phyloP scores from a whole-genome alignment of 1,140 invertebrate species.

The Halictus rubicundus region DNA sequence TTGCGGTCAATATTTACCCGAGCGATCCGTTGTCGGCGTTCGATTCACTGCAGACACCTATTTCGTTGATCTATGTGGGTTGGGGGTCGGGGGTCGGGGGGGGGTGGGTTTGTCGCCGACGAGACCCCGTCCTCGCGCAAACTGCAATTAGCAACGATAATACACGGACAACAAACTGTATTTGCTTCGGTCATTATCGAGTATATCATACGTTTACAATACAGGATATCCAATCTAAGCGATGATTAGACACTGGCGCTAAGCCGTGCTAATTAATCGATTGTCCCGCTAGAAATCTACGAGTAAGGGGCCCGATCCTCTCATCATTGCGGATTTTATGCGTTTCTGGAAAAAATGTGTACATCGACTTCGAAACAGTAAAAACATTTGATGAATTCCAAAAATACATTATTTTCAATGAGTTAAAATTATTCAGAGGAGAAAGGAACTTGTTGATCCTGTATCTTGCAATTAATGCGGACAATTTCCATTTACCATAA shows the following conservation, averaged over 20 bases:
- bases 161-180: conserved; percentile 43
- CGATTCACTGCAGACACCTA: conserved; percentile 5
- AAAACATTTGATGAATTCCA: no score
- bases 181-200: conserved; percentile 57
- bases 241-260: conserved; percentile 47
- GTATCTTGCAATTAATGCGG: no score
- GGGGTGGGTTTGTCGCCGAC: no score
- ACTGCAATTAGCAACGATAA: conserved; percentile 51
- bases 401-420: no score
- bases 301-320: background rate
- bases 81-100: background rate
- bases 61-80: background rate
- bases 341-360: no score
- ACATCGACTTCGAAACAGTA: no score
- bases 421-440: no score
- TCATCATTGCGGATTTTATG: no score
- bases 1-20: conserved; percentile 43
- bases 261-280: conserved; percentile 58
- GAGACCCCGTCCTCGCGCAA: background rate
- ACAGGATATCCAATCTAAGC: conserved; percentile 52
- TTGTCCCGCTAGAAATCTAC: conserved; percentile 8
- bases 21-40: conserved; percentile 11
- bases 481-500: no score
- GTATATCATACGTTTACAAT: conserved; percentile 57
- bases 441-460: no score